Conservation (phyloP, 2,113 vertebrate genomes). For the Mirounga angustirostris region DNA sequence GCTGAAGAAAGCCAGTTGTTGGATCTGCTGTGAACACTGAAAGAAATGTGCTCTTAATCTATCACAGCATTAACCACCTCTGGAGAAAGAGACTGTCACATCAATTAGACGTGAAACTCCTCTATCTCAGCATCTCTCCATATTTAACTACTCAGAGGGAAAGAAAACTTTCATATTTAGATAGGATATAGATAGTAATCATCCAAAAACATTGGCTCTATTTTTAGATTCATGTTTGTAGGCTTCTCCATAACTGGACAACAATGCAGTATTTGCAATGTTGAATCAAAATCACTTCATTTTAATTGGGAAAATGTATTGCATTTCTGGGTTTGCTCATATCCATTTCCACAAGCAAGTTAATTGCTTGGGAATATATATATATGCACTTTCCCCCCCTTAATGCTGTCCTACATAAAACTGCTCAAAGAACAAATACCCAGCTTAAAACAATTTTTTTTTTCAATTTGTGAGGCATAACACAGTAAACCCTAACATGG, state of each 20-base stretch:
- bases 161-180: constrained; percentile 21
- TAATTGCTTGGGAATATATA: neutral
- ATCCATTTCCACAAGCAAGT: neutral
- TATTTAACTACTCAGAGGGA: neutral
- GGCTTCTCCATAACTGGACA: neutral
- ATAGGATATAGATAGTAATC: neutral
- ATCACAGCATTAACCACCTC: neutral
- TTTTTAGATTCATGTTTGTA: neutral
- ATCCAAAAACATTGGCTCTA: constrained; percentile 30
- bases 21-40: neutral
- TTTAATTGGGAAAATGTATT: constrained; percentile 36
- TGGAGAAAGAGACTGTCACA: neutral
- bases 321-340: neutral
- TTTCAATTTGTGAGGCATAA: neutral
- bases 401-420: constrained; percentile 29
- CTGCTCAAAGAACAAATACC: constrained; percentile 28
- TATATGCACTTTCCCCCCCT: neutral
- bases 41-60: constrained; percentile 35
- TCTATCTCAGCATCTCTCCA: neutral
- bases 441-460: constrained; percentile 22
- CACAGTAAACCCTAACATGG: neutral
- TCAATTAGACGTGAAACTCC: neutral
- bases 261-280: neutral
- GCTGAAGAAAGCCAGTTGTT: constrained; percentile 1
- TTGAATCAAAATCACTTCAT: neutral